Evolutionary conservation across 2,888 invertebrate species (phyloP).

Genomic region (Eupithecia abbreviata): DNA sequence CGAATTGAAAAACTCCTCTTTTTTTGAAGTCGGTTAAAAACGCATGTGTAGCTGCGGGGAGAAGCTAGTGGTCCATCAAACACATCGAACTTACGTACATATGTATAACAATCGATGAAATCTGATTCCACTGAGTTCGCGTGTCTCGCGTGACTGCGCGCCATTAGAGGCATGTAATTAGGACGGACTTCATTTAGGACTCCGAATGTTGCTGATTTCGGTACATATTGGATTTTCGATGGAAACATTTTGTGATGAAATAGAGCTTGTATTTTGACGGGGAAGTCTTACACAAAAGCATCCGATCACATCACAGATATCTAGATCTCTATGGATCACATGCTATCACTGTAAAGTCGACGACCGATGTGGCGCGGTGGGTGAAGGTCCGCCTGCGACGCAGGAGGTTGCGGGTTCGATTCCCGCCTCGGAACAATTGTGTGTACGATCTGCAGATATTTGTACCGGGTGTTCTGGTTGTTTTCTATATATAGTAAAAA

Average conservation of each 20-base stretch:
- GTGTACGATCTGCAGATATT: too few species aligned
- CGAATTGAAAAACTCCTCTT: too few species aligned
- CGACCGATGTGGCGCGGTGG: too few species aligned
- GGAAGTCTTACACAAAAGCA: not conserved
- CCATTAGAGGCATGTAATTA: slow-evolving; percentile 41
- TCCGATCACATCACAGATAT: too few species aligned
- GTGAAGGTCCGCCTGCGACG: too few species aligned
- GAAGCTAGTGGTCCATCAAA: not conserved
- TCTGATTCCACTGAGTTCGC: slow-evolving; percentile 24
- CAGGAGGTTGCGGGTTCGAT: too few species aligned
- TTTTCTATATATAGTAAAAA: too few species aligned
- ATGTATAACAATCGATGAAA: not conserved
- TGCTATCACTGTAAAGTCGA: too few species aligned
- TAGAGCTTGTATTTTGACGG: not conserved
- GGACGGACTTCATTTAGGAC: slow-evolving; percentile 36
- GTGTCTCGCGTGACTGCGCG: slow-evolving; percentile 35
- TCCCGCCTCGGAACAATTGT: too few species aligned
- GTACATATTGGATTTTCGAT: not conserved
- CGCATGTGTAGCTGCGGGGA: not conserved
- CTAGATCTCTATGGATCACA: too few species aligned
- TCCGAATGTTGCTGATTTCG: slow-evolving; percentile 7
- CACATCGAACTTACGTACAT: not conserved
- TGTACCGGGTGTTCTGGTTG: too few species aligned
- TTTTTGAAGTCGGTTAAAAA: not conserved
- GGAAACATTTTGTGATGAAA: not conserved